Conservation (phyloP, 2,888 invertebrate genomes). For the Cataglyphis albicans region DNA sequence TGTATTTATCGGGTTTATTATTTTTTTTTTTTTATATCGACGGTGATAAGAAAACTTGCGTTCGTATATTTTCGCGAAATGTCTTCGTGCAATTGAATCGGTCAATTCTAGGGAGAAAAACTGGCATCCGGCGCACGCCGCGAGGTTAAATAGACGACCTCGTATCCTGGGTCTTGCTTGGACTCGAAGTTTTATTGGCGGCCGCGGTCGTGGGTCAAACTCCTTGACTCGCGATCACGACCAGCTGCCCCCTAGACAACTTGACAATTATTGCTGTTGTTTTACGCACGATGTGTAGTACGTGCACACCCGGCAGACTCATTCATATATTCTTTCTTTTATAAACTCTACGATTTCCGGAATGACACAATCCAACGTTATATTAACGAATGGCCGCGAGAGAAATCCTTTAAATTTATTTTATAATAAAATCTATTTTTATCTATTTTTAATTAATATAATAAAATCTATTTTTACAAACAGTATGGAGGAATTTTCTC, state of each 20-base stretch:
- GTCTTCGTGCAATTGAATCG: constrained; percentile 76
- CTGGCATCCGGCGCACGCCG: constrained; percentile 85
- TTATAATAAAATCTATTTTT: not conserved
- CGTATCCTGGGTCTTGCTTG: constrained; percentile 84
- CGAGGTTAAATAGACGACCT: constrained; percentile 84
- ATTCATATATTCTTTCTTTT: constrained; percentile 68
- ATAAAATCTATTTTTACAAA: not conserved
- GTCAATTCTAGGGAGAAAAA: constrained; percentile 82
- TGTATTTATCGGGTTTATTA: not conserved
- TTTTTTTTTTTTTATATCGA: not conserved
- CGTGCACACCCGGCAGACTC: constrained; percentile 49
- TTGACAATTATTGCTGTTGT: constrained; percentile 68
- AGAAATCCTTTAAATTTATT: not conserved
- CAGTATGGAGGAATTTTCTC: too few relatives aligned
- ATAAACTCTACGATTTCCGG: constrained; percentile 63
- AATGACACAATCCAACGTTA: constrained; percentile 34
- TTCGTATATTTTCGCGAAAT: constrained; percentile 70
- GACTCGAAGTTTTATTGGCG: constrained; percentile 80
- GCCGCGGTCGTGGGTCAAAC: constrained; percentile 82
- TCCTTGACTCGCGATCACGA: constrained; percentile 82
- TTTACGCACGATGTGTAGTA: constrained; percentile 54
- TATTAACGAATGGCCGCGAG: constrained; percentile 42
- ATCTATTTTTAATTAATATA: too few relatives aligned
- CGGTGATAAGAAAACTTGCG: constrained; percentile 17
- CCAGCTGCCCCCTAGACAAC: constrained; percentile 83